Conservation (phyloP, 2,888 invertebrate genomes). For the Adineta ricciae region DNA sequence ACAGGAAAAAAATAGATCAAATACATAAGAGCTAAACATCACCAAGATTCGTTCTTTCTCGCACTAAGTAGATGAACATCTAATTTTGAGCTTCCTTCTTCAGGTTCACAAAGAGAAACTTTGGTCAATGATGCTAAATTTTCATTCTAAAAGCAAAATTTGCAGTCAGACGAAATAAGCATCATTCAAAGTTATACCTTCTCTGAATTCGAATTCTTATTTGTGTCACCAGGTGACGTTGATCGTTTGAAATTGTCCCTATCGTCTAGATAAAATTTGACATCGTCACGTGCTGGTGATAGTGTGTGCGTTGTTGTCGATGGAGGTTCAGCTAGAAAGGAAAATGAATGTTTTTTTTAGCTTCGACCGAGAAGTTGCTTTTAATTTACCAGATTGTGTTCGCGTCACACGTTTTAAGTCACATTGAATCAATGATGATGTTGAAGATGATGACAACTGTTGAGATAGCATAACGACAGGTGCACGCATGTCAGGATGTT, state of each 20-base stretch:
- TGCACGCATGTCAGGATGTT: conserved; percentile 18
- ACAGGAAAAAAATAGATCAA: background rate
- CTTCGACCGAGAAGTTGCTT: background rate
- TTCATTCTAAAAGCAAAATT: background rate
- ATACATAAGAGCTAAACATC: background rate
- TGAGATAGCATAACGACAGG: background rate
- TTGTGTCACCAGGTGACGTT: background rate
- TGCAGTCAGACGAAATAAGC: background rate
- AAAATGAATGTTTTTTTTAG: background rate
- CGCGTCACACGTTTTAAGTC: background rate
- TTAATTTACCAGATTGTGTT: background rate
- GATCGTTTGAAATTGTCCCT: background rate
- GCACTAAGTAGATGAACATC: background rate
- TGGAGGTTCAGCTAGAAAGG: background rate
- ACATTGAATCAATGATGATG: background rate
- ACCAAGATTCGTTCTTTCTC: background rate
- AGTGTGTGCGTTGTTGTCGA: background rate
- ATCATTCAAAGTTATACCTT: background rate
- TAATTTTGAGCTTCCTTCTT: background rate
- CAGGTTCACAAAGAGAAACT: background rate
- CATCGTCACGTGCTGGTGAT: background rate
- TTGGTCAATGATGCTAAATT: background rate
- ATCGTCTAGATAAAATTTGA: background rate
- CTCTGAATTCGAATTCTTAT: background rate
- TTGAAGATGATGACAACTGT: background rate